Base-by-base conservation (phyloP, 2,797 vertebrate species). In the Pseudochirops corinnae region DNA sequence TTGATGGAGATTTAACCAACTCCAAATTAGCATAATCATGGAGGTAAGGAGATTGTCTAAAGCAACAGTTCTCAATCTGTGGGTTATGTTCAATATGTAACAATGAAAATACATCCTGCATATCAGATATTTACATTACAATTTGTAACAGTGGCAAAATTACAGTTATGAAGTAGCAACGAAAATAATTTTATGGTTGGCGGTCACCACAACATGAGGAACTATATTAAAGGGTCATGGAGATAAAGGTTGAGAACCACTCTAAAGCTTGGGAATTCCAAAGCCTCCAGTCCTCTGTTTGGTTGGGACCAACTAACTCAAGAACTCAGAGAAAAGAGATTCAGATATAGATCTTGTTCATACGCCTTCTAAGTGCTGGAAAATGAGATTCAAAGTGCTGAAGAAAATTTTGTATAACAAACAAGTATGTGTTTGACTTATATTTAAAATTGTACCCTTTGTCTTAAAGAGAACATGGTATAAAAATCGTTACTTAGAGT, bases 41-140 rank as follows among this genome's bases (percentile, higher is more conserved):
- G 95, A 98, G 96, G 96, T 97, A 97, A 96, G 96, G 97, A 97
- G 97, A 93, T 92, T 96, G 90, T 94, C 87, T 95, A 95, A 94
- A 94, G 91, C 92, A 6, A 3, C 5, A 52, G 52, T 52, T 52
- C 52, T 52, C 52, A 52, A 52, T 6, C 52, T 52, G 52, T 52
- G 52, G 46, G 46, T 46, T 46, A 46, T 46, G 46, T 46, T 46
- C 46, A 46, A 46, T 46, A 1, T 46, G 46, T 46, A 46, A 46
- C 46, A 46, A 46, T 46, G 46, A 46, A 46, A 46, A 46, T 46
- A 46, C 46, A 46, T 46, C 46, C 46, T 46, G 46, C 46, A 46
- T 46, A 46, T 46, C 46, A 46, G 46, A 46, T 46, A 46, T 46
- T 46, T 46, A 46, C 46, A 46, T 46, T 46, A 46, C 46, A 46